Evolutionary conservation across 2,888 invertebrate species (phyloP).

Genomic region (Cecidostiba fungosa): DNA sequence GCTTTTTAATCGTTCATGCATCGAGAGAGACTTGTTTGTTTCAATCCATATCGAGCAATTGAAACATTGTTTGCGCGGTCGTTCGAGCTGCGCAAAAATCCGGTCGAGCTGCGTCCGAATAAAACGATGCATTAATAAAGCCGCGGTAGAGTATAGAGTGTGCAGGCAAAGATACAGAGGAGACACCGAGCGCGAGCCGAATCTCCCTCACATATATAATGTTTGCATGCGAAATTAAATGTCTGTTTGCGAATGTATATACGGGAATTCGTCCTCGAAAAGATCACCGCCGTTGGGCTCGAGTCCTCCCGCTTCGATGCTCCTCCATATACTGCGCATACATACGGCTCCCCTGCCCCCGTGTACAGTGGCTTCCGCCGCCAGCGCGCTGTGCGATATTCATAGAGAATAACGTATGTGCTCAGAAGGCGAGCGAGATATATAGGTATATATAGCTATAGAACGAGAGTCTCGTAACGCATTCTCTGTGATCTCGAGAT

Average conservation of each 20-base stretch:
- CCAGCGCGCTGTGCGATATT: slow-evolving; percentile 71
- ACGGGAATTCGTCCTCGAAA: slow-evolving; percentile 68
- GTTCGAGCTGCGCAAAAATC: slow-evolving; percentile 20
- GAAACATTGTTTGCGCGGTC: slow-evolving; percentile 64
- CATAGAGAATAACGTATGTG: slow-evolving; percentile 73
- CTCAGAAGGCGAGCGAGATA: neutral
- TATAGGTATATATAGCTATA: neutral
- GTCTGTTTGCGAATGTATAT: slow-evolving; percentile 77
- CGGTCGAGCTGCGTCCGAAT: slow-evolving; percentile 26
- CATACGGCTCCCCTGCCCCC: slow-evolving; percentile 34
- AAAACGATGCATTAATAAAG: slow-evolving; percentile 63
- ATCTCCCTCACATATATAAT: slow-evolving; percentile 66
- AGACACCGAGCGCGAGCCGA: slow-evolving; percentile 3
- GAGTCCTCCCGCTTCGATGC: slow-evolving; percentile 59
- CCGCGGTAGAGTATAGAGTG: neutral
- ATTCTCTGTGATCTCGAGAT: slow-evolving; percentile 77
- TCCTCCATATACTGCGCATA: slow-evolving; percentile 14
- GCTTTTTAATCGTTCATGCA: slow-evolving; percentile 56
- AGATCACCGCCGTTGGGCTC: slow-evolving; percentile 75
- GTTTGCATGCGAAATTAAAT: slow-evolving; percentile 80
- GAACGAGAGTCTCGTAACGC: slow-evolving; percentile 72
- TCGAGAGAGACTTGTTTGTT: slow-evolving; percentile 43
- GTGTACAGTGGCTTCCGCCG: slow-evolving; percentile 48
- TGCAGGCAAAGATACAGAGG: neutral
- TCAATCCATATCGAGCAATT: slow-evolving; percentile 30